Conservation (phyloP, 1,140 invertebrate species). For the Anastrepha obliqua region DNA sequence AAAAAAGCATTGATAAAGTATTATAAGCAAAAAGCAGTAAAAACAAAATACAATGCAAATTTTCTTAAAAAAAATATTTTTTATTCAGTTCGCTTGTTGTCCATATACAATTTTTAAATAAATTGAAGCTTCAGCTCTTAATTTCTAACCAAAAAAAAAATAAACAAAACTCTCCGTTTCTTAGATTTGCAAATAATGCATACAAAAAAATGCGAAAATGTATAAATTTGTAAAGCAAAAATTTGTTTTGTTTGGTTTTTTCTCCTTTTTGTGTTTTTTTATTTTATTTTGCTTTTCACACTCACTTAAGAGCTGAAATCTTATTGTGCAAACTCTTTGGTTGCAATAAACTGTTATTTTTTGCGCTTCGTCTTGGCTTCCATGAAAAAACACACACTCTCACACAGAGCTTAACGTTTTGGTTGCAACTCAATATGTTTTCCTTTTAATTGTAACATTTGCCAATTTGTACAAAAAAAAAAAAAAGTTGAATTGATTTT, state of each 20-base stretch:
- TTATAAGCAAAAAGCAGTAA: constrained; percentile 43
- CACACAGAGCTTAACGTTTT: neutral
- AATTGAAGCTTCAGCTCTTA: constrained; percentile 10
- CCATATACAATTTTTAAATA: neutral
- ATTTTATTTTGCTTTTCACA: neutral
- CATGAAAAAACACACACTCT: neutral
- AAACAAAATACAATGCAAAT: neutral
- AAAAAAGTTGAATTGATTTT: neutral
- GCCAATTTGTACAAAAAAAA: constrained; percentile 15
- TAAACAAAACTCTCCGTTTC: neutral
- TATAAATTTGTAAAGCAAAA: neutral
- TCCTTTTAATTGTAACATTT: neutral
- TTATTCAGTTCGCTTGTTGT: constrained; percentile 24
- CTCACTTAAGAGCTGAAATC: neutral
- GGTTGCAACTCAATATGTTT: neutral
- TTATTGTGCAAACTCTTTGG: neutral
- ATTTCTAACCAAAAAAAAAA: neutral
- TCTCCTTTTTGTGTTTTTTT: neutral
- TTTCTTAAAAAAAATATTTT: neutral
- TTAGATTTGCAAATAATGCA: neutral
- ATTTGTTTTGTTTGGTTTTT: neutral
- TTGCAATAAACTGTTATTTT: neutral
- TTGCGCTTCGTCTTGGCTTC: neutral
- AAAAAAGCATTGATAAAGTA: constrained; percentile 55
- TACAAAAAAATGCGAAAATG: neutral